Evolutionary conservation across 2,888 invertebrate species (phyloP), one percentile per base, ranked within the genome.

Genomic region (Cyaniris semiargus): DNA sequence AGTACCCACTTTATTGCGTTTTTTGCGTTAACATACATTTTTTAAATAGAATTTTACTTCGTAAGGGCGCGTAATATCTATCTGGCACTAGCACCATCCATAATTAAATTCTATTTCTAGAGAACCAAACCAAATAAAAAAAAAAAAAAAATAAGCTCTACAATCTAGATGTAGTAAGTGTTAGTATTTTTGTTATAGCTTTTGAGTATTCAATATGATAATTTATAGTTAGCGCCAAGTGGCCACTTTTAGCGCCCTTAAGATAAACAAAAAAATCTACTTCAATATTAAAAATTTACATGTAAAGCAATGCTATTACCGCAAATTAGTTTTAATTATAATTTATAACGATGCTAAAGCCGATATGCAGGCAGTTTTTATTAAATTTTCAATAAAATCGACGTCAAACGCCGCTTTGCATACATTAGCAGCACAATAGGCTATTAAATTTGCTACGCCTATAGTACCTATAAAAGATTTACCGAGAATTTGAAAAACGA

Each of bases 361-460:
- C 53, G 23, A n/a, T 56, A 53, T 31, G 44, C 34, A 34, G 27
- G 31, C 53, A 18, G 38, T 71, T 53, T 76, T 71, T 48, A 31
- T 53, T 34, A 70, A 76, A 27, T 76, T 70, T 48, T 76, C n/a
- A n/a, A 48, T 74, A 74, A 74, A 74, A 48, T 48, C 21, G 31
- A 27, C 31, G 58, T 23, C 58, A 77, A 31, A 76, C 44, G 60
- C 56, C 56, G 58, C 60, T 66, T 66, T 13, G 27, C 66, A 66
- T 66, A 66, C 38, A 72, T 72, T 38, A 53, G 6, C 10, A 13
- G 27, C 44, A 75, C 44, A 75, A 75, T 53, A 75, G 75, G 53
- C 27, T 27, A 53, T 66, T 18, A 66, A 66, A 66, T 27, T 66
- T 18, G 66, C 66, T 66, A 66, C 13, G 66, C 66, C 27, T 27